Evolutionary conservation across 2,888 invertebrate genomes (phyloP).

Genomic region (Diachrysia chrysitis): DNA sequence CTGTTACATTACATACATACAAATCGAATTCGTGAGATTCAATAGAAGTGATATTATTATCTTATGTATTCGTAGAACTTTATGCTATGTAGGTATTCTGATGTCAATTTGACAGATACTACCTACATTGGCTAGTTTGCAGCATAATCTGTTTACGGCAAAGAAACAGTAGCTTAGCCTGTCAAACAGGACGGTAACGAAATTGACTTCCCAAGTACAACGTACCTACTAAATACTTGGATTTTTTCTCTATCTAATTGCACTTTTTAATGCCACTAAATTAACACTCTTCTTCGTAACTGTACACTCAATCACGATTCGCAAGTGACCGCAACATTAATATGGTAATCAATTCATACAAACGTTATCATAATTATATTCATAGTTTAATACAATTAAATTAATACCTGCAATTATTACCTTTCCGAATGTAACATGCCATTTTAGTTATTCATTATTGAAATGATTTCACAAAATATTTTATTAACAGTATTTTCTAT

Average conservation of each 20-base stretch:
- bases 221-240: no score
- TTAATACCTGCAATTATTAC: background rate
- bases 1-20: no score
- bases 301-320: background rate
- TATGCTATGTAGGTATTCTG: no score
- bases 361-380: background rate
- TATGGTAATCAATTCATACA: conserved; percentile 1
- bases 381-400: background rate
- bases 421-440: background rate
- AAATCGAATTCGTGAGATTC: no score
- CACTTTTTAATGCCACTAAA: background rate
- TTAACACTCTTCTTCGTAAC: background rate
- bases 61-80: no score
- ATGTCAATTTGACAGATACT: no score
- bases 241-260: background rate
- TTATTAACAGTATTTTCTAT: background rate
- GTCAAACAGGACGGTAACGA: no score
- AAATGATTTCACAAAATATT: background rate
- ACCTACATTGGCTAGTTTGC: no score
- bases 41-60: no score
- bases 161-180: no score
- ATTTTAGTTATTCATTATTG: background rate
- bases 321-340: background rate
- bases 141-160: no score
- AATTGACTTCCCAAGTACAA: no score